Conservation (phyloP, 2,113 vertebrate genomes). For the Triplophysa siluroides region DNA sequence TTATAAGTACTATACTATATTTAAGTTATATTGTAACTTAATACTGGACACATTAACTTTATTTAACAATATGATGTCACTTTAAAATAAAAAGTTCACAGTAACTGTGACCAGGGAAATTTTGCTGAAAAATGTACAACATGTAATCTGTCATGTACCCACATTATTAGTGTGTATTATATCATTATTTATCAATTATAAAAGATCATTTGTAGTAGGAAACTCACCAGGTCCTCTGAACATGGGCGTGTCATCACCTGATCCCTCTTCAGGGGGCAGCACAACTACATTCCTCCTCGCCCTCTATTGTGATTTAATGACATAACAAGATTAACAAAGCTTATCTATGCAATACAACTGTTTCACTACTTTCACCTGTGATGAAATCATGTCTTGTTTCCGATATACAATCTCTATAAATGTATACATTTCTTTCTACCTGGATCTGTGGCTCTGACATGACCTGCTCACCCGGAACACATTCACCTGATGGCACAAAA, state of each 20-base stretch:
- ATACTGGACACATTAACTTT: too few relatives aligned
- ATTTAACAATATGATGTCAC: too few relatives aligned
- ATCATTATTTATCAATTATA: neutral
- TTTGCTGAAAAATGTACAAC: too few relatives aligned
- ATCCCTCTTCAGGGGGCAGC: conserved; percentile 71
- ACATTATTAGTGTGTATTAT: neutral
- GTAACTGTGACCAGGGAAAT: too few relatives aligned
- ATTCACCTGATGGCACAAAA: conserved; percentile 74
- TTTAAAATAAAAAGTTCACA: too few relatives aligned
- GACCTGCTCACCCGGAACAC: conserved; percentile 75
- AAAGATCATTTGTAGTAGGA: neutral
- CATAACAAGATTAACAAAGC: conserved; percentile 1
- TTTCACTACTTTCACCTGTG: neutral
- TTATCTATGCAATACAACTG: conserved; percentile 1
- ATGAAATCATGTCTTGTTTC: neutral
- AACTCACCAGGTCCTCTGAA: conserved; percentile 69
- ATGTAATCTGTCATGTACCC: neutral
- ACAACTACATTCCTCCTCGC: conserved; percentile 56
- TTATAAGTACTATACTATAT: too few relatives aligned
- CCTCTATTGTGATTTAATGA: conserved; percentile 64
- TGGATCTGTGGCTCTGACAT: conserved; percentile 47
- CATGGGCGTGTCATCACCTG: conserved; percentile 54
- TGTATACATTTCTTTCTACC: conserved; percentile 45
- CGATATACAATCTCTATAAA: neutral
- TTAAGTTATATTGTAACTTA: too few relatives aligned